A percentile compares a stretch with the other conserved stretches of the same genome.
These are phyloP conservation scores for Cataglyphis cursor DNA, from an alignment of 2,888 invertebrate species.

Conservation along the genomic window DNA sequence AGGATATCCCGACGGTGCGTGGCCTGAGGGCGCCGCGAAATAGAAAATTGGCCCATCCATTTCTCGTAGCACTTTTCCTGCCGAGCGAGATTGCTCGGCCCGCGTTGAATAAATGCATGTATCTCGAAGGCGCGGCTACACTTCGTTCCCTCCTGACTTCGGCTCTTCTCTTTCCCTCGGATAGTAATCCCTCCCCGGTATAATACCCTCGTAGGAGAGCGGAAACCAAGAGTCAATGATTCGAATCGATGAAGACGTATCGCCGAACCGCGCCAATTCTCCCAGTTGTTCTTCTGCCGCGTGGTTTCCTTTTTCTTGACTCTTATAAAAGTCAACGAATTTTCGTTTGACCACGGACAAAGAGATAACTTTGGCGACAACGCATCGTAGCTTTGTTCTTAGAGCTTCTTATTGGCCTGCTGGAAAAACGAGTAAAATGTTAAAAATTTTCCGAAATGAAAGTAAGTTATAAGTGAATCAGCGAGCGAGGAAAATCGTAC, in stretches of 20 bases:
- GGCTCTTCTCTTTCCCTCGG: conserved; percentile 54
- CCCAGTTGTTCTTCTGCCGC: conserved; percentile 20
- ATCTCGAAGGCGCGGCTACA: conserved; percentile 77
- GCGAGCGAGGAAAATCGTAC: neutral
- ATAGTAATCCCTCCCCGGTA: conserved; percentile 52
- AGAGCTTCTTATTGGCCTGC: neutral
- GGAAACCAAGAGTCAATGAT: conserved; percentile 61
- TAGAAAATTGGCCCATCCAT: conserved; percentile 85
- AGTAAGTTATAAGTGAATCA: neutral
- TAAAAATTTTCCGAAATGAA: neutral
- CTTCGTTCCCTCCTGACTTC: conserved; percentile 59
- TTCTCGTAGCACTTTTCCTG: conserved; percentile 81
- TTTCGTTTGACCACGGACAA: neutral
- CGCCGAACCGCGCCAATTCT: conserved; percentile 29
- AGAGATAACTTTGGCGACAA: neutral
- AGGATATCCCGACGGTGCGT: conserved; percentile 66
- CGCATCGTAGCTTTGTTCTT: neutral
- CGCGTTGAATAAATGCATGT: conserved; percentile 83
- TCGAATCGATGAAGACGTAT: conserved; percentile 60
- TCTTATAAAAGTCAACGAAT: conserved; percentile 30
- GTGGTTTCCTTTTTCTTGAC: conserved; percentile 15
- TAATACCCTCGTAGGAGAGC: conserved; percentile 33
- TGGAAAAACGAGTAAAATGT: neutral
- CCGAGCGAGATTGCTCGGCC: conserved; percentile 77
- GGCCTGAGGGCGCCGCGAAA: conserved; percentile 76